These are phyloP conservation scores for Sciaenops ocellatus DNA, from an alignment of 2,797 vertebrate species.

Conservation along the genomic window DNA sequence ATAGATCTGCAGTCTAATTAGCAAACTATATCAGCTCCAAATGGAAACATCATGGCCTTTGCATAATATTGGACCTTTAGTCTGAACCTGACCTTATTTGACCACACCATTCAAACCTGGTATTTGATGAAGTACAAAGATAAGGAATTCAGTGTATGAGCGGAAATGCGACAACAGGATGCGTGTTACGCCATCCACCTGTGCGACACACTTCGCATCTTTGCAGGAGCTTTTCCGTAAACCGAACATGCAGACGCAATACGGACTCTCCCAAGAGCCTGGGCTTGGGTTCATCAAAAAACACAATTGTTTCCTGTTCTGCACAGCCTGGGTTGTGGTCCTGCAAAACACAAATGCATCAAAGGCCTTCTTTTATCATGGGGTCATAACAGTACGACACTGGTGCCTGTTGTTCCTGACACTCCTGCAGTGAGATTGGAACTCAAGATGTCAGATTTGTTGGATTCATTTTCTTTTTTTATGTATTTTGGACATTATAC, in stretches of 20 bases:
- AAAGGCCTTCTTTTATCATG: conserved; percentile 76
- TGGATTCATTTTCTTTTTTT: neutral
- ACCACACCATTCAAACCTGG: conserved; percentile 17
- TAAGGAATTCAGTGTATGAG: conserved; percentile 43
- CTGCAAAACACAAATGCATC: conserved; percentile 76
- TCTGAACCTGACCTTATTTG: conserved; percentile 2
- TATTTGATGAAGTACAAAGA: conserved; percentile 36
- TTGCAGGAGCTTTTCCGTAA: conserved; percentile 69
- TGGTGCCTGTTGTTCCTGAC: conserved; percentile 42
- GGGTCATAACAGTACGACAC: conserved; percentile 50
- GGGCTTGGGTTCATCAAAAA: conserved; percentile 57
- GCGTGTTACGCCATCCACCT: conserved; percentile 47
- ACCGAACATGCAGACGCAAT: conserved; percentile 51
- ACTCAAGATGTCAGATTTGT: conserved; percentile 1
- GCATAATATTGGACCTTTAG: neutral
- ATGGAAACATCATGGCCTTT: neutral
- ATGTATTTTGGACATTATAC: neutral
- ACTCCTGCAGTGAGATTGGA: conserved; percentile 5
- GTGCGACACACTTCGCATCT: conserved; percentile 54
- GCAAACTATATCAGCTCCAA: neutral
- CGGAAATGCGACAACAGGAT: conserved; percentile 75
- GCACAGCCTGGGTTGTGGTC: conserved; percentile 58
- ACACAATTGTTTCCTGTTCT: conserved; percentile 67
- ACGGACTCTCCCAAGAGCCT: conserved; percentile 60
- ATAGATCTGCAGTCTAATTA: neutral